These are phyloP conservation scores for Lates calcarifer DNA, from an alignment of 2,113 vertebrate genomes.

Conservation along the genomic window DNA sequence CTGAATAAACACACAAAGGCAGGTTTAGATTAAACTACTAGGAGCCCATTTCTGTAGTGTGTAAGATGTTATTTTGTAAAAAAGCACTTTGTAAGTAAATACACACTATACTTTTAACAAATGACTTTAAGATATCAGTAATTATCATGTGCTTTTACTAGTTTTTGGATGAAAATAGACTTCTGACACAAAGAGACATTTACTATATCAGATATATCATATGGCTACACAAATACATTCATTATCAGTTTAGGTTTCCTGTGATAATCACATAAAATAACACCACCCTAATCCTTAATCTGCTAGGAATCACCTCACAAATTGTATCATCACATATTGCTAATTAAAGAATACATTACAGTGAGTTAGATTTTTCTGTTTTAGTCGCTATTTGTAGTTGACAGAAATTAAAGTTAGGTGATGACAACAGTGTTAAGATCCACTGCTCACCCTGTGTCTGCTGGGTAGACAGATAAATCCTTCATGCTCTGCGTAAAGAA, in stretches of 20 bases:
- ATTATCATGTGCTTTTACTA: no score
- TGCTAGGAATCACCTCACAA: background rate
- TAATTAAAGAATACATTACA: background rate
- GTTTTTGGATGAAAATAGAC: no score
- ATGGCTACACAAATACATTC: background rate
- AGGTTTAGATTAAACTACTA: no score
- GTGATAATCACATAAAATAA: background rate
- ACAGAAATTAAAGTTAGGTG: conserved; percentile 6
- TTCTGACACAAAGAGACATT: no score
- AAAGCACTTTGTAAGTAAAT: no score
- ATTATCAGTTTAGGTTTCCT: background rate
- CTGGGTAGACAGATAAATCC: background rate
- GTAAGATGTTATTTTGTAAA: no score
- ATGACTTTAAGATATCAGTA: no score
- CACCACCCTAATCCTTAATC: background rate
- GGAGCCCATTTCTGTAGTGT: no score
- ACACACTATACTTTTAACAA: no score
- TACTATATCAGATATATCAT: no score
- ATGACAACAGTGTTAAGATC: background rate
- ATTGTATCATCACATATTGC: background rate
- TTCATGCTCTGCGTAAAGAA: conserved; percentile 42
- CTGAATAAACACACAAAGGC: background rate
- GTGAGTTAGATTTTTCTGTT: background rate
- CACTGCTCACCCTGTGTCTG: background rate
- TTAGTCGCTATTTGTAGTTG: background rate